A percentile compares a stretch with the other conserved stretches of the same genome.
Evolutionary conservation across 2,888 invertebrate species (phyloP).

Genomic region (Melanchra persicariae): DNA sequence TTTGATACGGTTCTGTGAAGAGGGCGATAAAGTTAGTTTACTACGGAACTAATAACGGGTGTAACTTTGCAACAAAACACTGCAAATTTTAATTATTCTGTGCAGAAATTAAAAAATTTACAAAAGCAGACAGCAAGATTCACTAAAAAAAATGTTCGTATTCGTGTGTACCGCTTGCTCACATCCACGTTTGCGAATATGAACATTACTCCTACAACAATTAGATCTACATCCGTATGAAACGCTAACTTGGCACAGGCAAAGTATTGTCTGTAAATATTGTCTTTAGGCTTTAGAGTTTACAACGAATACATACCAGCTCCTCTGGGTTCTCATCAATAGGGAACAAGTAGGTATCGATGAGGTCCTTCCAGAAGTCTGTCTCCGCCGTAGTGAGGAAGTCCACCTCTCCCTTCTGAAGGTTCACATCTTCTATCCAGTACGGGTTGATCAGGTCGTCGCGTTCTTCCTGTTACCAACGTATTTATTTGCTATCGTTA

Average conservation of each 20-base stretch:
- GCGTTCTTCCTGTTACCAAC: constrained; percentile 90
- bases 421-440: constrained; percentile 97
- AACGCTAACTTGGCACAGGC: too few species aligned
- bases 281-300: too few species aligned
- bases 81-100: background rate
- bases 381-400: constrained; percentile 96
- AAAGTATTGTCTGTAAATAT: too few species aligned
- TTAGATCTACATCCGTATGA: background rate
- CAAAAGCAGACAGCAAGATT: background rate
- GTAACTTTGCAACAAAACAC: background rate
- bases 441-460: constrained; percentile 97
- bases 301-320: constrained; percentile 91
- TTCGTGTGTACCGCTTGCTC: too few species aligned
- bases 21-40: background rate
- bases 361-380: constrained; percentile 98
- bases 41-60: background rate
- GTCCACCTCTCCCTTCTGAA: constrained; percentile 97
- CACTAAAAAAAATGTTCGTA: too few species aligned
- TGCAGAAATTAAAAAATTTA: background rate
- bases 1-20: constrained; percentile 94
- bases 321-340: constrained; percentile 97
- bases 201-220: background rate
- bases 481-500: background rate
- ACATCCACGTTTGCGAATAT: too few species aligned
- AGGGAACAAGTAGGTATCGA: constrained; percentile 97